Base-by-base conservation (phyloP, 1,140 invertebrate species). In the Meloidogyne hapla region DNA sequence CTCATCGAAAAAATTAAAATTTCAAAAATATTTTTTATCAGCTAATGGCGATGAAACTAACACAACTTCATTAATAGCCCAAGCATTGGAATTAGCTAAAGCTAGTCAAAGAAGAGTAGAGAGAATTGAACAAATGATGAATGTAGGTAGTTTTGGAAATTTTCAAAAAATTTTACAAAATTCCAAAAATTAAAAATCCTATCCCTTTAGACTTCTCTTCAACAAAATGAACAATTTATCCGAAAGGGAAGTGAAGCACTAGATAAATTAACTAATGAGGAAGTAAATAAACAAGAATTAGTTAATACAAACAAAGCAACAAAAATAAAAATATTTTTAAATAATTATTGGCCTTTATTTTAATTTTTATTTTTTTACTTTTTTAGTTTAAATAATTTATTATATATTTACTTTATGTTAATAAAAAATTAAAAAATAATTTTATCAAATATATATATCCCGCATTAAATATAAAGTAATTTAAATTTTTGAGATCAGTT, bases 121-220 rank as follows among this genome's bases (percentile, higher is more conserved):
- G 10, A 28, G 70, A 26, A 73, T 73, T 33, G 70, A 73, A 38
- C 42, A 61, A 38, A 73, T 73, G 70, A 56, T 73, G 70, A 73
- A 73, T 33, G 70, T 72, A 62, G 0, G 69, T 9, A 21, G 15
- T 8, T 66, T 13, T 69, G 15, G 4, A 70, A 70, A 38, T 12
- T 40, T 40, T 40, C n/a, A 40, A 40, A 40, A 25, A 68, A 23
- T 26, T 68, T n/a, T 23, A n/a, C 4, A 72, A 62, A 45, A 18
- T 26, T 56, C 67, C n/a, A 40, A 40, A 40, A 21, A 26, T 15
- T 40, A 18, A 23, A n/a, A 40, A 33, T 28, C 67, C 67, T 8
- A 21, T 15, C 67, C 15, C 4, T 45, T 45, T 64, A 73, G 71
- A 38, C 26, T 21, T 73, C 71, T 8, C 21, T 73, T 23, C 48